Conservation (phyloP, 2,113 vertebrate genomes). For the Bujurquina vittata region DNA sequence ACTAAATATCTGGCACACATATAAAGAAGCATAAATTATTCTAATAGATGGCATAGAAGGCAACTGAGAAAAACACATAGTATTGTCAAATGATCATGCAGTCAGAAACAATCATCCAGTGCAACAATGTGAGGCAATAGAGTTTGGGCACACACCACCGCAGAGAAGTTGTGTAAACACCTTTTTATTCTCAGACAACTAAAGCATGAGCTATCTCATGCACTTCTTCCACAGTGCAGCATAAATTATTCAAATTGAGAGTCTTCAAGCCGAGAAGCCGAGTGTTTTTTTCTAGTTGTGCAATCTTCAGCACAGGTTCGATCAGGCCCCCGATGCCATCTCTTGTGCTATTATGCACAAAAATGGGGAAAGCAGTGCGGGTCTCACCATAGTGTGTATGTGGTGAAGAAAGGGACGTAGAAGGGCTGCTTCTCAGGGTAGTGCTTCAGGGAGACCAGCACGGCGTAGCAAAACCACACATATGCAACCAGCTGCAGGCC, state of each 20-base stretch:
- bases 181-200: slow-evolving; percentile 5
- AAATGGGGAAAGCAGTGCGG: background rate
- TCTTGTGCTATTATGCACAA: background rate
- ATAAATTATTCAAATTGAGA: slow-evolving; percentile 63
- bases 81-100: slow-evolving; percentile 32
- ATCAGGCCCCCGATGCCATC: background rate
- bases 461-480: slow-evolving; percentile 93
- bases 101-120: slow-evolving; percentile 37
- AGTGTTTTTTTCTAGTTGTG: slow-evolving; percentile 10
- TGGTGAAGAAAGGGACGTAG: slow-evolving; percentile 92
- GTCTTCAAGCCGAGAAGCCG: slow-evolving; percentile 25
- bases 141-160: slow-evolving; percentile 5
- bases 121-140: background rate
- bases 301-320: slow-evolving; percentile 16
- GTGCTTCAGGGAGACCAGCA: slow-evolving; percentile 89
- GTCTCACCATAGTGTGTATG: slow-evolving; percentile 92
- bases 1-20: slow-evolving; percentile 10
- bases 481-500: slow-evolving; percentile 90
- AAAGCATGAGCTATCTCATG: slow-evolving; percentile 19
- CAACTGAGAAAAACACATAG: slow-evolving; percentile 42
- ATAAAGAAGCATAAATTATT: slow-evolving; percentile 46
- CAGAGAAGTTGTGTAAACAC: slow-evolving; percentile 11
- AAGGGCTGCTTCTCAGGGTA: slow-evolving; percentile 92
- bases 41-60: slow-evolving; percentile 17
- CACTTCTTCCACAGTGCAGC: slow-evolving; percentile 18